Percentiles rank a stretch among this genome's conserved stretches.
These are phyloP conservation scores for Eriosoma lanigerum DNA, from an alignment of 1,140 invertebrate genomes.

Conservation along the genomic window DNA sequence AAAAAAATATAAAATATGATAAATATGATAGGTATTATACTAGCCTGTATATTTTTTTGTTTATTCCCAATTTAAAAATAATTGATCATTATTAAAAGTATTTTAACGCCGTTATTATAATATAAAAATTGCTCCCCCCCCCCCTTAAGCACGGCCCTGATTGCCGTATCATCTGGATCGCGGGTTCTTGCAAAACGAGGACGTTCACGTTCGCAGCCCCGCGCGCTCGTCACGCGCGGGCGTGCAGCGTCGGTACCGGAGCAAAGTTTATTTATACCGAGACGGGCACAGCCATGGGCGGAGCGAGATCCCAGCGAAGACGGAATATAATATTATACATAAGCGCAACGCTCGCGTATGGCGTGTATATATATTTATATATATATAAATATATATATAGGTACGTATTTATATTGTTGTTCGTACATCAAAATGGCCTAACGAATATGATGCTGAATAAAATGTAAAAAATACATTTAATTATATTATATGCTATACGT, in stretches of 20 bases:
- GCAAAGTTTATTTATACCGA: conserved; percentile 49
- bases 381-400: neutral
- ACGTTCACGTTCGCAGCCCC: neutral
- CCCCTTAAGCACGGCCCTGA: too few species aligned
- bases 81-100: too few species aligned
- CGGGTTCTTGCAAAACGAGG: neutral
- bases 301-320: conserved; percentile 44
- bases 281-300: conserved; percentile 33
- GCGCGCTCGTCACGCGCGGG: neutral
- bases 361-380: neutral
- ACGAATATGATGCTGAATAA: conserved; percentile 29
- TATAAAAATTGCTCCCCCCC: too few species aligned
- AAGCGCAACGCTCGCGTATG: neutral
- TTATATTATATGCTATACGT: neutral
- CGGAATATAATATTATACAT: neutral
- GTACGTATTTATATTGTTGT: conserved; percentile 39
- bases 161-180: too few species aligned
- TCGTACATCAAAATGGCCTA: conserved; percentile 40
- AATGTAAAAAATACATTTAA: too few species aligned
- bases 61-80: too few species aligned
- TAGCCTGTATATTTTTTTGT: too few species aligned
- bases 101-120: too few species aligned
- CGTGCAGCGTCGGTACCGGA: neutral
- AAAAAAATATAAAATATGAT: too few species aligned
- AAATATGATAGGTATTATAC: too few species aligned